Evolutionary conservation across 2,113 vertebrate genomes (phyloP).

Genomic region (Chlamydotis undulata): DNA sequence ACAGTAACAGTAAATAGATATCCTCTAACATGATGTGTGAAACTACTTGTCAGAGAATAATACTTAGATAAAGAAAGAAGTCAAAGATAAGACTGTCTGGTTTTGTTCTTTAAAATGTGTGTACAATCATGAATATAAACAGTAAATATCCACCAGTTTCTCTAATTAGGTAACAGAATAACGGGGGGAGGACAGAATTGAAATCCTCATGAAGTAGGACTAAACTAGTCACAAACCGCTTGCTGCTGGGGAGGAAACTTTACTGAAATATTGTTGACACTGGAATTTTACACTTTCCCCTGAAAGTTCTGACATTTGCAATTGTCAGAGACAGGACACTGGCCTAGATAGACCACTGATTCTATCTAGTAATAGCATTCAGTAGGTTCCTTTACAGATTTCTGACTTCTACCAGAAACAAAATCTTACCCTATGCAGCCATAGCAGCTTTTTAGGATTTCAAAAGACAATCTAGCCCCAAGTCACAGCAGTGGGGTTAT

Average conservation of each 20-base stretch:
- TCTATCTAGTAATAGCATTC: background rate
- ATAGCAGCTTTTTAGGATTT: constrained; percentile 10
- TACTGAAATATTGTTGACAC: background rate
- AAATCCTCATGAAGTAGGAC: background rate
- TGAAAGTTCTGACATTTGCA: background rate
- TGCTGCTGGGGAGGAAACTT: background rate
- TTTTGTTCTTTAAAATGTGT: background rate
- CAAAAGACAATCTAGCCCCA: constrained; percentile 6
- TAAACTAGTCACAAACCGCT: background rate
- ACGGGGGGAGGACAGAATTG: accelerated
- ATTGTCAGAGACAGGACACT: background rate
- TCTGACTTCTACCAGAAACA: background rate
- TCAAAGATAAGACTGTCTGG: background rate
- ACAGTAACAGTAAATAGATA: background rate
- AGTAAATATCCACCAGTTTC: background rate
- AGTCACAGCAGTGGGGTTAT: background rate
- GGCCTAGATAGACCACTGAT: background rate
- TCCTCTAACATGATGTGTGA: background rate
- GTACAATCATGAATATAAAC: background rate
- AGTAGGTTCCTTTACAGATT: background rate
- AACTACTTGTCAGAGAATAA: background rate
- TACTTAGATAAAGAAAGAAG: background rate
- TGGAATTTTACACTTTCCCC: background rate
- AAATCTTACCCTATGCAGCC: background rate
- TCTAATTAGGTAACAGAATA: background rate